Evolutionary conservation across 2,888 invertebrate species (phyloP), one percentile per base, ranked within the genome.

Genomic region (Harpagoxenus sublaevis): DNA sequence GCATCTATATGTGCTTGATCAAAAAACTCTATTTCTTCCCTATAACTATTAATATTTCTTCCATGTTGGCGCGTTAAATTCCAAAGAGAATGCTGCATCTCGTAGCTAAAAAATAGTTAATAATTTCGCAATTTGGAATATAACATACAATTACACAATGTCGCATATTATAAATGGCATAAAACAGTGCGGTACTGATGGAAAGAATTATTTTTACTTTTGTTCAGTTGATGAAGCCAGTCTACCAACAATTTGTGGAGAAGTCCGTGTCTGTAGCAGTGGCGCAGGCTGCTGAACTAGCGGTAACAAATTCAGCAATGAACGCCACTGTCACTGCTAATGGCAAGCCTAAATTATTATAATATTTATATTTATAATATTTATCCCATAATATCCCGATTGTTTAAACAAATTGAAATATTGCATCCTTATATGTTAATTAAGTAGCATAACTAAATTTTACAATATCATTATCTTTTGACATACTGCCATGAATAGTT

Each of bases 261-360:
- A 97, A 97, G 95, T 97, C 98, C 93, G 97, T 98, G 95, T 97
- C 98, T 94, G 97, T 97, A 95, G 98, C 97, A 92, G 97, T 98
- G 90, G 97, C 96, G 60, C 97, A 97, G 94, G 98, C 97, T 92
- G 97, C 97, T 84, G 97, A 97, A 94, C 96, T 96, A 83, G 96
- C 97, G 53, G 77, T n/a, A 10, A 96, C 97, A 81, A 96, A 96
- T 89, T 94, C 96, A 84, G 95, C 96, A 91, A 78, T 93, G 86
- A 92, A 95, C 91, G 95, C 95, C 90, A 94, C 95, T 85, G 89
- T 92, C 88, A 92, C 93, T 89, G 91, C 94, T 93, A 97, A 97
- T 95, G 97, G 97, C 89, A 97, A 96, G 94, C 95, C 95, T 95
- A 97, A 97, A 95, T 95, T 95, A 91, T 96, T 96, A 96, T 97